phyloP scores from a whole-genome alignment of 2,888 invertebrate species.

The Sycophila texana region DNA sequence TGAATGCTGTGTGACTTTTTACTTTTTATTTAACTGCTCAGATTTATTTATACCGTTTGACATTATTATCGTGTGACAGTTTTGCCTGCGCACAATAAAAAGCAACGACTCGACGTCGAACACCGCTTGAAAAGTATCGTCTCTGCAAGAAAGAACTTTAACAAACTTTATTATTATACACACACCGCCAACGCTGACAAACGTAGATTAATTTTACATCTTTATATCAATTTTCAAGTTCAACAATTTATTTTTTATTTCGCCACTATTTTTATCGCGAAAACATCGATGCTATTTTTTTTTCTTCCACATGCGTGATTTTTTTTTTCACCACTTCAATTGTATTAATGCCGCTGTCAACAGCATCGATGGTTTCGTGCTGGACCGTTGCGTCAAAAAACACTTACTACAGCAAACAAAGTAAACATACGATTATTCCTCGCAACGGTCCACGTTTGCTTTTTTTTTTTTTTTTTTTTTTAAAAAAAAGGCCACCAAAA shows the following conservation, averaged over 20 bases:
- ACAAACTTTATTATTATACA: constrained; percentile 31
- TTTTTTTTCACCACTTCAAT: not conserved
- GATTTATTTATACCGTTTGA: constrained; percentile 17
- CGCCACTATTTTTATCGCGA: constrained; percentile 4
- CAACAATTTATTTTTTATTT: constrained; percentile 25
- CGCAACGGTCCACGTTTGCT: constrained; percentile 60
- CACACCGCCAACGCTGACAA: constrained; percentile 15
- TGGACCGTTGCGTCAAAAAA: constrained; percentile 13
- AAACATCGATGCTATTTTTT: constrained; percentile 20
- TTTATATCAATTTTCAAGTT: constrained; percentile 4
- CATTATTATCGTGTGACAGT: constrained; percentile 29
- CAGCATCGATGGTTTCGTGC: constrained; percentile 39
- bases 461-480: too few relatives aligned
- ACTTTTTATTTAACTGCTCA: not conserved
- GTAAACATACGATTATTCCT: constrained; percentile 14
- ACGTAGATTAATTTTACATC: not conserved
- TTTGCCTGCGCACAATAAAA: constrained; percentile 31
- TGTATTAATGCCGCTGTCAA: not conserved
- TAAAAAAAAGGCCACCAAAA: constrained; percentile 12
- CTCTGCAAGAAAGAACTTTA: constrained; percentile 36
- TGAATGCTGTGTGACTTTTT: constrained; percentile 43
- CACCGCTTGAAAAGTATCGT: constrained; percentile 51
- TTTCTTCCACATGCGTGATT: not conserved
- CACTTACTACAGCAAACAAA: not conserved
- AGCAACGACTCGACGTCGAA: constrained; percentile 35